A percentile compares a stretch with the other conserved stretches of the same genome.
These are phyloP conservation scores for Sebastiscus albofasciatus DNA, from an alignment of 2,797 vertebrate species.

Conservation along the genomic window DNA sequence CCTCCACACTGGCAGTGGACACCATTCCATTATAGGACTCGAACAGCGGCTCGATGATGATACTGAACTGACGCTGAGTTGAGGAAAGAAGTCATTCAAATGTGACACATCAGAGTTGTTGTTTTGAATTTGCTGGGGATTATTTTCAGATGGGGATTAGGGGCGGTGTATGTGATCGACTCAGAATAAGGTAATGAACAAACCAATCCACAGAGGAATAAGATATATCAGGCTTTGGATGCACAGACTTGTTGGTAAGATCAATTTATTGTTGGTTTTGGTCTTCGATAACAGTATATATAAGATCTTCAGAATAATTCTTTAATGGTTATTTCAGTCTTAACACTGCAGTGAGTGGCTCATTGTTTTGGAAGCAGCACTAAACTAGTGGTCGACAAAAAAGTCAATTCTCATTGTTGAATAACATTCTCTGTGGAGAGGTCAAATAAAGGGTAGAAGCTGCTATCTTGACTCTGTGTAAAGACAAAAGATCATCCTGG, in stretches of 20 bases:
- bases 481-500: neutral
- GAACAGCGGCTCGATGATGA: constrained; percentile 95
- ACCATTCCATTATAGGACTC: constrained; percentile 98
- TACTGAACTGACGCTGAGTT: constrained; percentile 90
- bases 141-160: neutral
- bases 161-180: neutral
- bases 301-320: neutral
- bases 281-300: neutral
- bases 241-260: neutral
- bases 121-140: neutral
- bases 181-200: neutral
- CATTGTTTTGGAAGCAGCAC: neutral
- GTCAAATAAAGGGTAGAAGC: neutral
- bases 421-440: neutral
- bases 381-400: neutral
- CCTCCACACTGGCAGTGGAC: constrained; percentile 92
- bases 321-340: neutral
- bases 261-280: neutral
- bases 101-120: neutral
- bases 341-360: neutral
- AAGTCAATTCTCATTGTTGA: neutral
- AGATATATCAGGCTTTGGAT: neutral
- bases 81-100: constrained; percentile 70
- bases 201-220: neutral
- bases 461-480: neutral